A percentile compares a stretch with the other conserved stretches of the same genome.
Conservation (phyloP, 2,113 vertebrate species). For the Felis catus region F.catus_Fca126_mat1.0 CM031424.1:91657501-91658000, state of each 20-base stretch:
- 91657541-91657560: background rate
- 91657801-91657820: background rate
- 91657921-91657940: background rate
- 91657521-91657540: no score
- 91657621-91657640: background rate
- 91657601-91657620: background rate
- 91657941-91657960: background rate
- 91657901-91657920: background rate
- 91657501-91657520: background rate
- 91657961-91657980: background rate
- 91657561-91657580: background rate
- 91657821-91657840: background rate
- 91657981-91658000: background rate
- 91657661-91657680: background rate
- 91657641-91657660: background rate
- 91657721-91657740: accelerated
- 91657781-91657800: background rate
- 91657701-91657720: background rate
- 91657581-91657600: background rate
- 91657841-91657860: background rate
- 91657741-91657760: background rate
- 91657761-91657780: background rate
- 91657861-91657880: background rate
- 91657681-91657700: background rate
- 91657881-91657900: background rate